Base-by-base conservation (phyloP, 2,888 invertebrate species). In the Microctonus hyperodae region DNA sequence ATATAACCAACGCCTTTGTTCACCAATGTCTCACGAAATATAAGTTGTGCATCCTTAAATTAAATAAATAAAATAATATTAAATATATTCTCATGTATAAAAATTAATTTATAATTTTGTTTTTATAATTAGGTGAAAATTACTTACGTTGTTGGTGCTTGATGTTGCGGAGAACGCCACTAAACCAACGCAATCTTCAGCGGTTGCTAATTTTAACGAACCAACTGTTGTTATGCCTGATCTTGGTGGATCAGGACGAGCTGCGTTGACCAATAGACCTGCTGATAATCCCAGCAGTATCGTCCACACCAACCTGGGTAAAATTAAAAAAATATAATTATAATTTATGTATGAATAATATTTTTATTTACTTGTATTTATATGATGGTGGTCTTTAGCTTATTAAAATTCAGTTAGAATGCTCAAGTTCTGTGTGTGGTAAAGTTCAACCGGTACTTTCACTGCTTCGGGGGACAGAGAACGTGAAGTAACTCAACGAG, bases 1-100 rank as follows among this genome's bases (percentile, higher is more conserved):
- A 80, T 79, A 75, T 85, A 86, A 44, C 85, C 86, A 65, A 85
- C 84, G 58, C 85, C 85, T 70, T 84, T 82, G 76, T 86, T 84
- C 25, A 85, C 80, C 64, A 85, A 75, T 1, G 83, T 82, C 65
- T 80, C 75, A 9, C 75, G 64, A 23, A 79, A 73, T 4, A 79
- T 65, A 9, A 79, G 62, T 58, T 68, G 76, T 22, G 64, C 72
- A 69, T 79, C 77, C 79, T 79, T 56, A n/a, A 35, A 35, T 44
- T 31, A 31, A 33, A 25, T 22, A 5, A 13, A 62, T 37, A 31
- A 23, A 55, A 33, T 13, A 55, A 28, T 33, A 31, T 28, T 55
- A 9, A 11, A 16, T 55, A 11, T 28, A 23, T 55, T 55, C 22
- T 48, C 23, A 22, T 28, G 50, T 20, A 16, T 69, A 37, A 48